phyloP scores from a whole-genome alignment of 2,888 invertebrate species.

The Axea sp. region DNA sequence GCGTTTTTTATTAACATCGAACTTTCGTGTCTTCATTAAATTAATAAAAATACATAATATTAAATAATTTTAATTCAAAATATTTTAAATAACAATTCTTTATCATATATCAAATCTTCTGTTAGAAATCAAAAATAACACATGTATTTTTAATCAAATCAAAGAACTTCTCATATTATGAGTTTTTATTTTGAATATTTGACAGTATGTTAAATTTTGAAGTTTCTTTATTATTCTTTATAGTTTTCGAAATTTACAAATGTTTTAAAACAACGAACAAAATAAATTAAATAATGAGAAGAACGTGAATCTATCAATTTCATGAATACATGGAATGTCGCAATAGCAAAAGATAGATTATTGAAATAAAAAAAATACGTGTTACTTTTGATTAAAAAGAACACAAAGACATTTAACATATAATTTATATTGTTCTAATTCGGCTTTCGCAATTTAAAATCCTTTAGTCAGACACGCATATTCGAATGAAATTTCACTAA shows the following conservation, averaged over 20 bases:
- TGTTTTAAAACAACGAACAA: not conserved
- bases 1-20: constrained; percentile 19
- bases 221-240: no score
- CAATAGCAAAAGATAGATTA: constrained; percentile 66
- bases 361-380: constrained; percentile 7
- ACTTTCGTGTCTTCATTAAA: constrained; percentile 15
- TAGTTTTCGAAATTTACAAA: no score
- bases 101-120: not conserved
- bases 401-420: constrained; percentile 9
- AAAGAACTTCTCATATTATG: constrained; percentile 6
- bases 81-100: not conserved
- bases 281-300: constrained; percentile 4
- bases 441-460: constrained; percentile 64
- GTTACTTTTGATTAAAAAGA: constrained; percentile 59
- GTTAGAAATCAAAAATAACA: constrained; percentile 1
- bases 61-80: constrained; percentile 8
- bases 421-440: constrained; percentile 70
- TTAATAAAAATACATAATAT: not conserved
- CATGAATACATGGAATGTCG: constrained; percentile 75
- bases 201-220: no score
- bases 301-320: constrained; percentile 44
- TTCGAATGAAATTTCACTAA: constrained; percentile 21
- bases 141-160: constrained; percentile 3
- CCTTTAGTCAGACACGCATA: constrained; percentile 24
- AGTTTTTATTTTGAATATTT: not conserved